Base-by-base conservation (phyloP, 1,140 invertebrate genomes). In the Spodoptera frugiperda region DNA sequence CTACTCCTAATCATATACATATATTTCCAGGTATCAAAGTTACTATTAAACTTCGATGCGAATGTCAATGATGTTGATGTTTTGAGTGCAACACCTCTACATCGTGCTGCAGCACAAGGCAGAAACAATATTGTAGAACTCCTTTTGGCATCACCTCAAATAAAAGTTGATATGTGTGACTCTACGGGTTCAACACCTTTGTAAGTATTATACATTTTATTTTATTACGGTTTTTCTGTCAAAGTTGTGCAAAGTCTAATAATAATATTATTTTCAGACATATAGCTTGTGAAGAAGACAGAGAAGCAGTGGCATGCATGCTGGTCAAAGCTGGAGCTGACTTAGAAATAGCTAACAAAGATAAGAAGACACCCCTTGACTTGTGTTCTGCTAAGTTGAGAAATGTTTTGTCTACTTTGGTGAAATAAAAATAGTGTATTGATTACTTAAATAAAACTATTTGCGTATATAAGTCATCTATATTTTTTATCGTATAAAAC, bases 211-310 rank as follows among this genome's bases (percentile, higher is more conserved):
- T 6, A 0, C 8, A 12, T 55, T 12, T 25, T 49, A 1, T n/a
- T 2, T 48, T 14, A 5, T 39, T 61, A 10, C 1, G 8, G 5
- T 39, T 39, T 9, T 1, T 9, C 6, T 39, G 33, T 6, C 5
- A 39, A 39, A 39, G 6, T 4, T 1, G 1, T 39, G 1, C 5
- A 39, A 39, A 9, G 33, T 19, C 10, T 25, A 30, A 30, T 57
- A 39, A 6, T 46, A 25, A 80, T 65, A 46, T 49, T 83, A 81
- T 84, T 95, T 78, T 2, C 88, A 97, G 96, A 76, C 97, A 98
- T 94, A 95, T 98, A 77, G 97, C 97, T 19, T 98, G 97, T 94
- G 97, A 98, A 92, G 97, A 98, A 92, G 96, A 97, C 84, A 95
- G 96, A 82, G 92, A 95, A 79, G 96, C 97, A 77, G 96, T 96